These are phyloP conservation scores for Drosophila rhopaloa DNA, from an alignment of 1,140 invertebrate genomes.

Conservation along the genomic window DNA sequence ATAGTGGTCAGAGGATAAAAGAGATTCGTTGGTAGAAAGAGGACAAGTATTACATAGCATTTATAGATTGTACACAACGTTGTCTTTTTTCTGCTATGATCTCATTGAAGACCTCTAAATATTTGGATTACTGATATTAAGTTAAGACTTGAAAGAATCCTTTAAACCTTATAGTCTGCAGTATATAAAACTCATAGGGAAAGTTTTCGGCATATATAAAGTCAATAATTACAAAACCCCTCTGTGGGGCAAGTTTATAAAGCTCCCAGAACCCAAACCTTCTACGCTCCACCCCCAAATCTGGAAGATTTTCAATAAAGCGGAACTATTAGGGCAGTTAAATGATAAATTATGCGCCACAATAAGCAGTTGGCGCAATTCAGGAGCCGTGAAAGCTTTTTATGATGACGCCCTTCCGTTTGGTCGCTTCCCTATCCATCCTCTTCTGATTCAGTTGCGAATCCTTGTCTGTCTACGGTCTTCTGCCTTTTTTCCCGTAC, in stretches of 20 bases:
- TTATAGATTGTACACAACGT: too few species aligned
- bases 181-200: too few species aligned
- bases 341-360: slow-evolving; percentile 82
- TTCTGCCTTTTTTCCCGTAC: background rate
- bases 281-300: background rate
- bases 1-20: slow-evolving; percentile 15
- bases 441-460: slow-evolving; percentile 17
- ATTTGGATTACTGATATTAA: too few species aligned
- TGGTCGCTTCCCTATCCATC: background rate
- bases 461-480: slow-evolving; percentile 33
- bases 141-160: too few species aligned
- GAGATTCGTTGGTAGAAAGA: slow-evolving; percentile 25
- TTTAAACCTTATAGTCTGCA: too few species aligned
- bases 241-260: slow-evolving; percentile 37
- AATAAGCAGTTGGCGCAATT: slow-evolving; percentile 64
- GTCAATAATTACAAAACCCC: too few species aligned
- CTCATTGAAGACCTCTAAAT: too few species aligned
- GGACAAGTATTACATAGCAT: slow-evolving; percentile 16
- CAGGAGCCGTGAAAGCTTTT: slow-evolving; percentile 73
- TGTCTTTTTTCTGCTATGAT: too few species aligned
- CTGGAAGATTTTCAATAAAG: slow-evolving; percentile 71
- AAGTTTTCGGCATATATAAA: too few species aligned
- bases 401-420: slow-evolving; percentile 81
- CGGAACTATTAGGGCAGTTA: slow-evolving; percentile 82
- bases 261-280: background rate